phyloP scores from a whole-genome alignment of 2,888 invertebrate genomes.

The Timandra comae region DNA sequence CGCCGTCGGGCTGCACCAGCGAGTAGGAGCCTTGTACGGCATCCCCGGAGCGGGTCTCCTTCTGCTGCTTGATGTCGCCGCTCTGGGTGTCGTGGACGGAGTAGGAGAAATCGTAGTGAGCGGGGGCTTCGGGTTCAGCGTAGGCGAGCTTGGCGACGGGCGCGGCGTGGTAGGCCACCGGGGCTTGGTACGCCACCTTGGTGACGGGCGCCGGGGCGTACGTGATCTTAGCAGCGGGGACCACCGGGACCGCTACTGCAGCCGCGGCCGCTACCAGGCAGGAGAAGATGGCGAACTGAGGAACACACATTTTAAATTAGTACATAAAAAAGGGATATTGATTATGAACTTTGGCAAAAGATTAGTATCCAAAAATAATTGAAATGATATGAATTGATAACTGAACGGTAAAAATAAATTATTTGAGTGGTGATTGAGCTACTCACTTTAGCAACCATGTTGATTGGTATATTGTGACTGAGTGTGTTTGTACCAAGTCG shows the following conservation, averaged over 20 bases:
- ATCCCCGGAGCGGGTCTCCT: constrained; percentile 61
- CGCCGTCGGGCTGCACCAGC: constrained; percentile 67
- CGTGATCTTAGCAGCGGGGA: constrained; percentile 14
- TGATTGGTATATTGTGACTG: constrained; percentile 43
- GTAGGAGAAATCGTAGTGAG: constrained; percentile 63
- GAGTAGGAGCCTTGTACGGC: constrained; percentile 66
- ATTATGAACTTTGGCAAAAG: too few species aligned
- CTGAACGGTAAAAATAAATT: too few species aligned
- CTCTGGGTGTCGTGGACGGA: constrained; percentile 61
- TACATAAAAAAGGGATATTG: too few species aligned
- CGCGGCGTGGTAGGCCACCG: constrained; percentile 27
- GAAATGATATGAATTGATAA: background rate
- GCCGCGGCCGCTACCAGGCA: constrained; percentile 42
- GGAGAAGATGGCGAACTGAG: constrained; percentile 37
- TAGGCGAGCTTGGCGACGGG: constrained; percentile 47
- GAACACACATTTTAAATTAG: too few species aligned
- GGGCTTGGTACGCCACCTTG: constrained; percentile 30
- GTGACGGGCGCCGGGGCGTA: constrained; percentile 19
- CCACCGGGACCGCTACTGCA: constrained; percentile 36
- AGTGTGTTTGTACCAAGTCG: constrained; percentile 35
- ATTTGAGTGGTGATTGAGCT: too few species aligned
- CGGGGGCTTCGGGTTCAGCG: constrained; percentile 51
- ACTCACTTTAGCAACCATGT: constrained; percentile 68
- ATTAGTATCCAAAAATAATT: background rate
- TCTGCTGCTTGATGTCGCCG: constrained; percentile 67